These are phyloP conservation scores for Tenthredo mesomela DNA, from an alignment of 2,888 invertebrate genomes.

Conservation along the genomic window DNA sequence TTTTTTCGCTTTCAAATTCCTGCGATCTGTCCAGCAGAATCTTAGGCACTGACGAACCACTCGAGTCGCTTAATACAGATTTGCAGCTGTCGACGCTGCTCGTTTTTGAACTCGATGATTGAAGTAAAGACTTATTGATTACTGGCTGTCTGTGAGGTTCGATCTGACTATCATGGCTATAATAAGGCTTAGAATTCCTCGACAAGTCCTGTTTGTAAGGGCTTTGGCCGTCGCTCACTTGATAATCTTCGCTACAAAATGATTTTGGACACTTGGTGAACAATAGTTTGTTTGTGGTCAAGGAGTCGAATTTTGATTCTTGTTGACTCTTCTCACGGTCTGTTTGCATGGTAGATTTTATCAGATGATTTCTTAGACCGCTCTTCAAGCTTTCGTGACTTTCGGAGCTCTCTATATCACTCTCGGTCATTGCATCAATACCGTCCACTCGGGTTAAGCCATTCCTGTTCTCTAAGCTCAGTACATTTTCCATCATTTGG, in stretches of 20 bases:
- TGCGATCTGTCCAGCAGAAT: slow-evolving; percentile 61
- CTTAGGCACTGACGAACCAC: slow-evolving; percentile 66
- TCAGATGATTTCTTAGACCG: slow-evolving; percentile 66
- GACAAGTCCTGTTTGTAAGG: slow-evolving; percentile 5
- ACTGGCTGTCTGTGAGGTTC: slow-evolving; percentile 60
- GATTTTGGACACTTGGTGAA: slow-evolving; percentile 31
- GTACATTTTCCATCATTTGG: slow-evolving; percentile 62
- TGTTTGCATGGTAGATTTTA: slow-evolving; percentile 59
- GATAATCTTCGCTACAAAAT: slow-evolving; percentile 39
- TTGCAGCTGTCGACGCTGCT: slow-evolving; percentile 72
- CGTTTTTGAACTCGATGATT: slow-evolving; percentile 52
- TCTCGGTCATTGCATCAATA: slow-evolving; percentile 63
- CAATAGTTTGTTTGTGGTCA: slow-evolving; percentile 17
- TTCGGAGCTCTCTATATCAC: slow-evolving; percentile 72
- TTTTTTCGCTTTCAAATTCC: slow-evolving; percentile 65
- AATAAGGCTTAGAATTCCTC: slow-evolving; percentile 55
- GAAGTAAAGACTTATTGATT: slow-evolving; percentile 37
- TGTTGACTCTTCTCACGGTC: slow-evolving; percentile 25
- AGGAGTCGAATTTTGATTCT: slow-evolving; percentile 28
- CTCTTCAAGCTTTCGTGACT: slow-evolving; percentile 70
- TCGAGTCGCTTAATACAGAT: slow-evolving; percentile 70
- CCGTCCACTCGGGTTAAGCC: slow-evolving; percentile 39
- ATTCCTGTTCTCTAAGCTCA: slow-evolving; percentile 27
- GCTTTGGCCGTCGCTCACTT: slow-evolving; percentile 13
- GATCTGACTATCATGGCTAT: slow-evolving; percentile 51